These are phyloP conservation scores for Geotrupes spiniger DNA, from an alignment of 2,888 invertebrate genomes.

Conservation along the genomic window DNA sequence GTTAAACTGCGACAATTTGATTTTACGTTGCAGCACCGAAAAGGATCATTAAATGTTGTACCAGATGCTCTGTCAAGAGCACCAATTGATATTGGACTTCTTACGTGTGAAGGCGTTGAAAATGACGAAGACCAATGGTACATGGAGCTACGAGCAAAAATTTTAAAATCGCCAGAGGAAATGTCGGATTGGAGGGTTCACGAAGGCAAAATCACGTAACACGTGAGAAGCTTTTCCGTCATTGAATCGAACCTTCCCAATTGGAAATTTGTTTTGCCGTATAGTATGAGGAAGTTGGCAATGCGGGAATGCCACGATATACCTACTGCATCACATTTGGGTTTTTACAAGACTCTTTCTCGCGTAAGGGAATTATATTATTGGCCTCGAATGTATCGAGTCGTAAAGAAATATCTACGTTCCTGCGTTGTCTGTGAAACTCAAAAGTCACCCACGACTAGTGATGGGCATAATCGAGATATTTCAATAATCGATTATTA, in stretches of 20 bases:
- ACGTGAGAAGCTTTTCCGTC: no score
- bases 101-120: no score
- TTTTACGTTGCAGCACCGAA: conserved; percentile 14
- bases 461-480: no score
- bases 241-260: no score
- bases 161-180: no score
- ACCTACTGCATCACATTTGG: conserved; percentile 27
- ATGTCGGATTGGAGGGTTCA: no score
- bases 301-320: conserved; percentile 15
- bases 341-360: conserved; percentile 28
- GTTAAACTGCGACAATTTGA: conserved; percentile 18
- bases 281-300: conserved; percentile 11
- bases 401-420: conserved; percentile 11
- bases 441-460: no score
- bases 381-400: conserved; percentile 19
- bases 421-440: conserved; percentile 10
- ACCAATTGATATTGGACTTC: background rate
- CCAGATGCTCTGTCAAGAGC: conserved; percentile 13
- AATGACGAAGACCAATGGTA: no score
- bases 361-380: no score
- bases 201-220: no score
- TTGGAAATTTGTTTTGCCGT: conserved; percentile 22
- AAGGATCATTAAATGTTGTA: conserved; percentile 11
- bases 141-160: no score
- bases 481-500: no score